Evolutionary conservation across 1,140 invertebrate genomes (phyloP).

Genomic region (Ceratosolen solmsi): DNA sequence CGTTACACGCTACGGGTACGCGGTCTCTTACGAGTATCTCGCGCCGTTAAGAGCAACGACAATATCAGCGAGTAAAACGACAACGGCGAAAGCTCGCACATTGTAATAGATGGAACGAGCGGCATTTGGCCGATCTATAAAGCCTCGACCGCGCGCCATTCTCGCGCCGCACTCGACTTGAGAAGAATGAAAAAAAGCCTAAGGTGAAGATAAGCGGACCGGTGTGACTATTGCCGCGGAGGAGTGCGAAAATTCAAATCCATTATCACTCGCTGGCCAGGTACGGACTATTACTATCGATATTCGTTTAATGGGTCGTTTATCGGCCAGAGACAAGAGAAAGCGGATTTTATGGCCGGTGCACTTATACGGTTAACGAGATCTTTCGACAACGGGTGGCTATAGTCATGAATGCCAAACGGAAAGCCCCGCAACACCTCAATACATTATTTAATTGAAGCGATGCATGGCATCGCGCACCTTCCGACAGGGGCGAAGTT

Average conservation of each 20-base stretch:
- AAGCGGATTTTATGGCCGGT: constrained; percentile 18
- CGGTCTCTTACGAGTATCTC: constrained; percentile 45
- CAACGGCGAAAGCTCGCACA: constrained; percentile 38
- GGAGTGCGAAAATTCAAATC: constrained; percentile 54
- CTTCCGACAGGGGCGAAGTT: too few species aligned
- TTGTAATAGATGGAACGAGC: not conserved
- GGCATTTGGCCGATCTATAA: not conserved
- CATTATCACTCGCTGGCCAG: constrained; percentile 61
- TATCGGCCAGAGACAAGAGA: constrained; percentile 35
- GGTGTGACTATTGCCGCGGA: not conserved
- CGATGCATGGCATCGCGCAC: too few species aligned
- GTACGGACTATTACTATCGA: constrained; percentile 59
- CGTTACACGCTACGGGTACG: constrained; percentile 50
- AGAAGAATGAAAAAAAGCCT: not conserved
- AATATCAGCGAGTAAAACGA: constrained; percentile 36
- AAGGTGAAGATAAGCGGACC: not conserved
- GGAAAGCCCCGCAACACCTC: not conserved
- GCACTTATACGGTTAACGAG: constrained; percentile 29
- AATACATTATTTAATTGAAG: not conserved
- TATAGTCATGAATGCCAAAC: constrained; percentile 1
- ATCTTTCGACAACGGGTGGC: constrained; percentile 26
- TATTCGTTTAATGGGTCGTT: constrained; percentile 64
- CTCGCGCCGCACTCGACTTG: not conserved
- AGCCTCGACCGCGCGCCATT: too few species aligned
- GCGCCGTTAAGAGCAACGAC: constrained; percentile 53